A percentile compares a stretch with the other conserved stretches of the same genome.
Evolutionary conservation across 2,113 vertebrate species (phyloP).

Genomic region (Irena cyanogastra): DNA sequence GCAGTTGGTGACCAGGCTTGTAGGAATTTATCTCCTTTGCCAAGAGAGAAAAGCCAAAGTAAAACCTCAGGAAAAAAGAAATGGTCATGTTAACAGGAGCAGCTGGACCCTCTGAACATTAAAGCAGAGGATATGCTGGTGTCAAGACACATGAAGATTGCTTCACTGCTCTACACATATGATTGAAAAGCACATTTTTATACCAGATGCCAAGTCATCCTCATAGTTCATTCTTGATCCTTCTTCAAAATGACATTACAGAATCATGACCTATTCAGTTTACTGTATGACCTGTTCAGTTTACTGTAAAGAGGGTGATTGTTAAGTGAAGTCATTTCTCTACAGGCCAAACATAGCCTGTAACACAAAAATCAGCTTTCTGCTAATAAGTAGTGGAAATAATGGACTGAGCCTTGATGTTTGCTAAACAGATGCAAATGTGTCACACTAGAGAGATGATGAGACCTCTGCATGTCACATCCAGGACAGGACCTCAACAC

Average conservation of each 20-base stretch:
- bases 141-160: background rate
- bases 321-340: background rate
- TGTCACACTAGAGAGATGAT: background rate
- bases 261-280: background rate
- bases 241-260: background rate
- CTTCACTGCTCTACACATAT: background rate
- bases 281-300: background rate
- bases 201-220: background rate
- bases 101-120: background rate
- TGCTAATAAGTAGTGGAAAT: background rate
- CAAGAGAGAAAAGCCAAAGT: background rate
- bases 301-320: background rate
- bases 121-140: background rate
- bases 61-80: background rate
- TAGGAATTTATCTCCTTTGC: background rate
- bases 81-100: fast-evolving
- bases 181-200: background rate
- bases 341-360: background rate
- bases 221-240: background rate
- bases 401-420: background rate
- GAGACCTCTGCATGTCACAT: background rate
- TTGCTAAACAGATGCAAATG: background rate
- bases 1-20: background rate
- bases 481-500: background rate
- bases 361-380: background rate